These are phyloP conservation scores for Sturnira hondurensis DNA, from an alignment of 2,113 vertebrate genomes.

Conservation along the genomic window DNA sequence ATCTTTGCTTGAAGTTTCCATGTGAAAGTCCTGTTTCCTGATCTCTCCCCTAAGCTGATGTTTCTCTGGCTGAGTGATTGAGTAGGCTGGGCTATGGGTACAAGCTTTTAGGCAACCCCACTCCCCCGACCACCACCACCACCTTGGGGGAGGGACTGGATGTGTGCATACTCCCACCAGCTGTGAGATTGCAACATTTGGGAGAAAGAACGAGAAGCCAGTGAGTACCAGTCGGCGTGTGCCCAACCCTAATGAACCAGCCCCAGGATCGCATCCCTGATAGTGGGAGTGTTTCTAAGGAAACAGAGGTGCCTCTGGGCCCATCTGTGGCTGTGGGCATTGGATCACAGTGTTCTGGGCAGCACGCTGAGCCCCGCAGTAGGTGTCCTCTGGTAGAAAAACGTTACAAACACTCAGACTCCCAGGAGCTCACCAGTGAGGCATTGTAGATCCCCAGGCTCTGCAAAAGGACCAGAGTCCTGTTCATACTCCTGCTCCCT, in stretches of 20 bases:
- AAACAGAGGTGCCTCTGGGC: not conserved
- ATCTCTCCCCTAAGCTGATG: constrained; percentile 24
- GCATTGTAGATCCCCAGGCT: not conserved
- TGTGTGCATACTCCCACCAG: not conserved
- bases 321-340: not conserved
- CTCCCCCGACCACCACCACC: not conserved
- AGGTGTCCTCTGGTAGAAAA: not conserved
- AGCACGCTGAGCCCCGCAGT: not conserved
- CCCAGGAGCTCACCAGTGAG: not conserved
- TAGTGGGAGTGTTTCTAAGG: constrained; percentile 30
- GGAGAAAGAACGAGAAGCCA: not conserved
- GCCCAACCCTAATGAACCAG: not conserved
- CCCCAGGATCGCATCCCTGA: not conserved
- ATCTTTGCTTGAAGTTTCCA: constrained; percentile 59
- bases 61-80: constrained; percentile 14
- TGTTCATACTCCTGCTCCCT: not conserved
- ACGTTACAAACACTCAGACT: not conserved
- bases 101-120: not conserved
- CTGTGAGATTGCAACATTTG: not conserved
- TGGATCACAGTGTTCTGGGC: not conserved
- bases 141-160: not conserved
- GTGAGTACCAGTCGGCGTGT: not conserved
- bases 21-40: not conserved
- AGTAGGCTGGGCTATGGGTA: not conserved
- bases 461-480: not conserved